These are phyloP conservation scores for Stegastes partitus DNA, from an alignment of 2,113 vertebrate genomes.

Conservation along the genomic window DNA sequence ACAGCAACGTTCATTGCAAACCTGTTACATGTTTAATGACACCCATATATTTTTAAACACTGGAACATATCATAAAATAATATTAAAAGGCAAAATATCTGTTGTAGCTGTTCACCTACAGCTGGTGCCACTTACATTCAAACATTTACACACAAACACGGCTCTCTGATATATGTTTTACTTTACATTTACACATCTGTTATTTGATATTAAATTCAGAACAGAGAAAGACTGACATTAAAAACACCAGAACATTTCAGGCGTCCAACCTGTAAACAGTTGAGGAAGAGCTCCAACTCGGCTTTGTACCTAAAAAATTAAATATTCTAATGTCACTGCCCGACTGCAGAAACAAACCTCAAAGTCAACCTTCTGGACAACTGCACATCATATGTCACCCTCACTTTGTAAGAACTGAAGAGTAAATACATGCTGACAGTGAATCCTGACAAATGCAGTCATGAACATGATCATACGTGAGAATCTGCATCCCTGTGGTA, in stretches of 20 bases:
- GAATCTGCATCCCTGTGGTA: conserved; percentile 12
- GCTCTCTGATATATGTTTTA: conserved; percentile 38
- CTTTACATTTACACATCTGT: conserved; percentile 50
- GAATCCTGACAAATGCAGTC: neutral
- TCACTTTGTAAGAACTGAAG: neutral
- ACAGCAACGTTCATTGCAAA: conserved; percentile 35
- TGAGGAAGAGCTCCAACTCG: neutral
- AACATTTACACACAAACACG: conserved; percentile 59
- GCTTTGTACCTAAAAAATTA: neutral
- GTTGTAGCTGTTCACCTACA: conserved; percentile 33
- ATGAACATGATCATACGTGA: neutral
- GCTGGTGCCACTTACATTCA: conserved; percentile 41
- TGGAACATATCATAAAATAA: conserved; percentile 44
- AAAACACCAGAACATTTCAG: neutral
- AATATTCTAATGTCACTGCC: neutral
- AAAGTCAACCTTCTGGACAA: neutral
- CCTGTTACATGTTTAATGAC: conserved; percentile 65
- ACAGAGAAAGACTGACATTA: conserved; percentile 13
- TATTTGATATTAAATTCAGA: neutral
- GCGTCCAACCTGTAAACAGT: conserved; percentile 18
- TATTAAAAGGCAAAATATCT: conserved; percentile 43
- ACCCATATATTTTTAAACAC: conserved; percentile 54
- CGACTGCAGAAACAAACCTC: neutral
- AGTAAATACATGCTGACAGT: conserved; percentile 2
- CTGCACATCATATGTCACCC: neutral